These are phyloP conservation scores for Malurus alboscapulatus DNA, from an alignment of 2,113 vertebrate species.

Conservation along the genomic window DNA sequence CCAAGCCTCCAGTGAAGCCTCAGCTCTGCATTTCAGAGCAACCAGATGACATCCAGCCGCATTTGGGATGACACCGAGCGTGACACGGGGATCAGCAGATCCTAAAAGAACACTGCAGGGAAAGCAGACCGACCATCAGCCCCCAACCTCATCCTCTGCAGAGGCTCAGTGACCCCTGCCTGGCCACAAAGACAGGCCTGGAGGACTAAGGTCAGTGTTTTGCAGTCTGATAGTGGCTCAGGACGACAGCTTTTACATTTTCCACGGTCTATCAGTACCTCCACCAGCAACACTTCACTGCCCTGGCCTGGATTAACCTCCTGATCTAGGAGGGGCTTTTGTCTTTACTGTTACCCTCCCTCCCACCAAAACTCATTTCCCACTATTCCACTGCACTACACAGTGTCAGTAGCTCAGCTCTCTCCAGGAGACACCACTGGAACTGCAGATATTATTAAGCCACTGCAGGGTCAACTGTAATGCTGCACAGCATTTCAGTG, in stretches of 20 bases:
- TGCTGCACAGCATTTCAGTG: fast-evolving
- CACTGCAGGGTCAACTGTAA: not conserved
- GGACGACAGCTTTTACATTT: not conserved
- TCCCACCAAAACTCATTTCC: conserved; percentile 1
- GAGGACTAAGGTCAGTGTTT: not conserved
- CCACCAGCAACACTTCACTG: not conserved
- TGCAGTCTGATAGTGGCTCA: not conserved
- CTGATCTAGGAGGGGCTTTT: not conserved
- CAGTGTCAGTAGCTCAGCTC: not conserved
- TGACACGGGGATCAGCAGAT: not conserved
- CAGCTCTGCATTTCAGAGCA: not conserved
- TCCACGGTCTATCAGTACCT: not conserved
- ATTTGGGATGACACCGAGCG: fast-evolving
- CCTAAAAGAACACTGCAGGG: not conserved
- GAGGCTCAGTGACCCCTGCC: not conserved
- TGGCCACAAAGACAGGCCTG: not conserved
- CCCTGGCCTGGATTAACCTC: not conserved
- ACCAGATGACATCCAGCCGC: not conserved
- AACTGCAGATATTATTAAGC: not conserved
- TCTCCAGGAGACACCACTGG: not conserved
- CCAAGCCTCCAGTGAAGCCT: not conserved
- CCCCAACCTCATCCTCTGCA: not conserved
- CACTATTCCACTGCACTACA: not conserved
- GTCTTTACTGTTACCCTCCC: not conserved
- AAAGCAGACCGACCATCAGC: not conserved